Conservation (phyloP, 2,888 invertebrate species). For the Erebia epiphron region DNA sequence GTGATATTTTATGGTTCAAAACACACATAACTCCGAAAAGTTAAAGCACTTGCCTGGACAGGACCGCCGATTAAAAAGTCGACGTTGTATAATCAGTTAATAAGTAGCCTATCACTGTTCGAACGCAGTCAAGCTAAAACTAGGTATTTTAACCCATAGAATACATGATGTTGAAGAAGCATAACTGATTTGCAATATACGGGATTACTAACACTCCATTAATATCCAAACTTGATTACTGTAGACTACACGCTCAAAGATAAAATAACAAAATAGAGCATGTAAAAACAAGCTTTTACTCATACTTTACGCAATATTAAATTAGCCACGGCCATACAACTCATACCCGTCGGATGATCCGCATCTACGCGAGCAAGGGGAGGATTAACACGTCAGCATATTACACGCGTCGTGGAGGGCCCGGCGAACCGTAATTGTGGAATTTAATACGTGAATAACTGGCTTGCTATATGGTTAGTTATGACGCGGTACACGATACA, state of each 20-base stretch:
- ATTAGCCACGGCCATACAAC: conserved; percentile 56
- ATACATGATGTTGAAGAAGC: conserved; percentile 6
- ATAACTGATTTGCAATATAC: conserved; percentile 21
- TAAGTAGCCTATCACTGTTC: too few species aligned
- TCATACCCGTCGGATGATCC: conserved; percentile 47
- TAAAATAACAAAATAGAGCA: conserved; percentile 22
- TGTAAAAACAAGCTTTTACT: conserved; percentile 1
- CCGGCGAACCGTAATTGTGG: conserved; percentile 40
- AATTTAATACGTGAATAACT: conserved; percentile 28
- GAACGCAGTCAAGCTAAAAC: too few species aligned
- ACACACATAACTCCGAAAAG: too few species aligned
- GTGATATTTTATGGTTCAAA: too few species aligned
- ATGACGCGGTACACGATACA: conserved; percentile 1
- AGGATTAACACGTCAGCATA: conserved; percentile 59
- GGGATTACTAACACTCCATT: conserved; percentile 11
- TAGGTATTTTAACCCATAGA: background rate
- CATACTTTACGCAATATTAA: conserved; percentile 43
- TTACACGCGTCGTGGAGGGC: conserved; percentile 50
- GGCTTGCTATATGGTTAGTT: conserved; percentile 15
- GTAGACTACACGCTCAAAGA: conserved; percentile 17
- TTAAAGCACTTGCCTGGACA: too few species aligned
- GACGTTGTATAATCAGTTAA: too few species aligned
- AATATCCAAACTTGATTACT: background rate
- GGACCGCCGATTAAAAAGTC: background rate
- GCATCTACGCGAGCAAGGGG: conserved; percentile 44